Evolutionary conservation across 2,888 invertebrate genomes (phyloP), one percentile per base, ranked within the genome.

Genomic region (Ectobius pallidus): DNA sequence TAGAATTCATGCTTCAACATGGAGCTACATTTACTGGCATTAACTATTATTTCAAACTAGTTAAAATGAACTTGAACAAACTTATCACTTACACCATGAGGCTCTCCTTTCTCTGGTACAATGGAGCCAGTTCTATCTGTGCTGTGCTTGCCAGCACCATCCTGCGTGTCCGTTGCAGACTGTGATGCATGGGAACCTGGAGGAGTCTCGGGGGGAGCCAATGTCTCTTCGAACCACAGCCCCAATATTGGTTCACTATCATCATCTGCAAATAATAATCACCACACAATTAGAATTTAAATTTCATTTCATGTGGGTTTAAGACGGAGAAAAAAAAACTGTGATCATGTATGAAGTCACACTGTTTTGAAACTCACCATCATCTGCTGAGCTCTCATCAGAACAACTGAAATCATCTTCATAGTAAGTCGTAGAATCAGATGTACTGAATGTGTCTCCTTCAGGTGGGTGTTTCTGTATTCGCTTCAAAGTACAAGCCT

Each of bases 381-480:
- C 95, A 81, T 94, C 94, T 52, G 92, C 93, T 73, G 94, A 93
- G 68, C 94, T 95, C 81, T 95, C 96, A 81, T 94, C 94, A 0
- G 95, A 95, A 82, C 94, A 95, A 79, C 96, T 93, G 84, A 96
- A 93, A 84, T 86, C 86, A 79, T 97, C 96, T 84, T 96, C 96
- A 83, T 96, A 96, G 85, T 95, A 97, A n/a, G 96, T 96, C 63
- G 96, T 96, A 11, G 96, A 96, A 84, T 96, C 97, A 3, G 96
- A 96, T 77, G 91, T 91, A 81, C 91, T 92, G 74, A 92, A 89
- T 63, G 93, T 93, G 81, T 96, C 96, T 1, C 83, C 95, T 81
- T 93, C 93, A 49, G 93, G 90, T 74, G 93, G 92, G 83, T 93
- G 92, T 79, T 92, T 91, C 81, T 91, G 92, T 61, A 91, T 89